Evolutionary conservation across 2,113 vertebrate species (phyloP).

Genomic region (Acanthochromis polyacanthus): DNA sequence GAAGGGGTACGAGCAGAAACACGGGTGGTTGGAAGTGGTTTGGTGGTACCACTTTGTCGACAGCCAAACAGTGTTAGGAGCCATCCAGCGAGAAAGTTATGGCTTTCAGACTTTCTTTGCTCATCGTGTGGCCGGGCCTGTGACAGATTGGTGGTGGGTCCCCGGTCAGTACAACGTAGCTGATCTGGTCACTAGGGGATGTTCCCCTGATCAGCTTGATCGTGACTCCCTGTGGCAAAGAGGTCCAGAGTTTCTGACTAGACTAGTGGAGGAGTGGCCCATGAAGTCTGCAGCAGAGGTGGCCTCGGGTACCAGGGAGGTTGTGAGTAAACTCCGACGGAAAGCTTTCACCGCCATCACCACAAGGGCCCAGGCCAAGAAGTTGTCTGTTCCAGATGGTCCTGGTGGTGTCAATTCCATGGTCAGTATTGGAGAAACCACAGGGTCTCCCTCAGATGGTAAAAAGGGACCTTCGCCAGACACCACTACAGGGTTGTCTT

Average conservation of each 20-base stretch:
- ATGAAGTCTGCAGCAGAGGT: neutral
- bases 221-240: neutral
- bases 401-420: too few species aligned
- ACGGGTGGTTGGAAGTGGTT: neutral
- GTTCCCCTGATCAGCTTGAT: neutral
- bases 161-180: neutral
- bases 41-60: constrained; percentile 1
- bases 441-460: too few species aligned
- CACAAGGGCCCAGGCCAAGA: too few species aligned
- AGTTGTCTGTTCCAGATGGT: too few species aligned
- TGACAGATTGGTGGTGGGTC: neutral
- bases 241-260: neutral
- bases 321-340: neutral
- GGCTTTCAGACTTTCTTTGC: constrained; percentile 21
- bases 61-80: constrained; percentile 17
- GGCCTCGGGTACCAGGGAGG: too few species aligned
- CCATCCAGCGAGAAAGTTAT: constrained; percentile 12
- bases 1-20: neutral
- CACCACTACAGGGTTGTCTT: too few species aligned
- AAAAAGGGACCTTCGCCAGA: too few species aligned
- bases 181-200: neutral
- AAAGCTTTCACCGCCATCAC: neutral
- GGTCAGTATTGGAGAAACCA: too few species aligned
- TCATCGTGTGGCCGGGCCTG: neutral
- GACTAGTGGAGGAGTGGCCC: neutral